Evolutionary conservation across 2,113 vertebrate species (phyloP), one percentile per base, ranked within the genome.

Genomic region (Xenus cinereus): DNA sequence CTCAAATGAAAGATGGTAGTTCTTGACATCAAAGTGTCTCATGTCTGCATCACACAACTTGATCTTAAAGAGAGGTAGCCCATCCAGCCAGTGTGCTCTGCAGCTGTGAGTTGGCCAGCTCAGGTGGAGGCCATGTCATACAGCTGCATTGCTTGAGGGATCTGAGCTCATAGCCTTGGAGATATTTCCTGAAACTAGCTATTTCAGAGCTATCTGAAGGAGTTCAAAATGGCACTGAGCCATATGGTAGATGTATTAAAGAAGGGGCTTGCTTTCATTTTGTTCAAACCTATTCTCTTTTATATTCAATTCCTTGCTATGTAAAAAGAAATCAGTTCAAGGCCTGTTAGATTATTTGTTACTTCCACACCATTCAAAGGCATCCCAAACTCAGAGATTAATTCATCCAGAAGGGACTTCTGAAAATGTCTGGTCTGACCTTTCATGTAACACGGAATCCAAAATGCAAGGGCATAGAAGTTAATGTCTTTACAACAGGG

Each of bases 301-400:
- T 33, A 51, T 51, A 80, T 10, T 57, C 26, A 85, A 73, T 80
- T 84, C 50, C 78, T 57, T 28, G 28, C 59, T 73, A 85, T 85
- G 91, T 80, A 97, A 97, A 95, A 96, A 74, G 89, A 76, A 84
- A 80, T 39, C 45, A 69, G 74, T 30, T 89, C 75, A 85, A 66
- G 72, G 54, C 37, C 67, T 96, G 74, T 19, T 69, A 27, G 57
- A 69, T 72, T 69, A 76, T 90, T 89, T 79, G 57, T 79, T 87
- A 54, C 59, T 83, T 87, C 53, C 59, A 85, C 50, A 24, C n/a
- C 5, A 7, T 57, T 73, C 89, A 83, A 71, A 93, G 59, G 22
- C 84, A 50, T 12, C 2, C 43, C 62, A 76, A 22, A 66, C 51
- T 93, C 35, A 11, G 71, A 69, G 35, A 73, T 2, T 0, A 88